Conservation (phyloP, 2,888 invertebrate genomes). For the Apomyelois bistriatella region DNA sequence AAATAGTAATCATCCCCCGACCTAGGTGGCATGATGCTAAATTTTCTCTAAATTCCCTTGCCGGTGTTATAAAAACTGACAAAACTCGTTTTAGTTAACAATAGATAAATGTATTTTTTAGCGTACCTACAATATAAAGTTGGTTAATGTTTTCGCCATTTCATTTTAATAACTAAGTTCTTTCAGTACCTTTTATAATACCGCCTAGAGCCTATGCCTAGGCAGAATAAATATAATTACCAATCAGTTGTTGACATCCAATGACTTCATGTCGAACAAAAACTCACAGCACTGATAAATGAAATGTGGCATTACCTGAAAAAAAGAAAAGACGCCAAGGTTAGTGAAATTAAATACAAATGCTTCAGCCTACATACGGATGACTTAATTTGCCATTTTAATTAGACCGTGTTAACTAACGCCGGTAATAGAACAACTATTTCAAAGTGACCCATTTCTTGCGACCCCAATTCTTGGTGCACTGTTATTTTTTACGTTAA, state of each 20-base stretch:
- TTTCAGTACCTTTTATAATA: neutral
- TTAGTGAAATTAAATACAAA: constrained; percentile 34
- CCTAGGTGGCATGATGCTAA: too few species aligned
- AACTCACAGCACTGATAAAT: constrained; percentile 27
- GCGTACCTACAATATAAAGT: too few species aligned
- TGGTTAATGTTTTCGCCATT: too few species aligned
- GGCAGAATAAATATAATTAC: neutral
- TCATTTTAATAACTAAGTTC: too few species aligned
- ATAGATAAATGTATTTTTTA: too few species aligned
- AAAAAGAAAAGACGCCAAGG: constrained; percentile 46
- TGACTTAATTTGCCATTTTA: constrained; percentile 47
- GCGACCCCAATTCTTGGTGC: constrained; percentile 71
- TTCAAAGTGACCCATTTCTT: constrained; percentile 68
- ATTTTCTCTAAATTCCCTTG: too few species aligned
- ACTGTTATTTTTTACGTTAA: constrained; percentile 51
- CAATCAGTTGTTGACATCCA: neutral
- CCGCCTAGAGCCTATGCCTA: too few species aligned
- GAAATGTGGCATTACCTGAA: constrained; percentile 54
- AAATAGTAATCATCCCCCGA: too few species aligned
- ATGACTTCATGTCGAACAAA: constrained; percentile 8
- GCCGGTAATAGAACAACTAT: constrained; percentile 57
- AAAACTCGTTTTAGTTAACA: too few species aligned
- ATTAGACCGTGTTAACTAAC: constrained; percentile 73
- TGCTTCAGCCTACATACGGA: constrained; percentile 33
- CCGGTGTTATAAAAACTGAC: too few species aligned